A percentile compares a stretch with the other conserved stretches of the same genome.
Evolutionary conservation across 2,113 vertebrate genomes (phyloP).

Genomic region (Crotophaga sulcirostris): DNA sequence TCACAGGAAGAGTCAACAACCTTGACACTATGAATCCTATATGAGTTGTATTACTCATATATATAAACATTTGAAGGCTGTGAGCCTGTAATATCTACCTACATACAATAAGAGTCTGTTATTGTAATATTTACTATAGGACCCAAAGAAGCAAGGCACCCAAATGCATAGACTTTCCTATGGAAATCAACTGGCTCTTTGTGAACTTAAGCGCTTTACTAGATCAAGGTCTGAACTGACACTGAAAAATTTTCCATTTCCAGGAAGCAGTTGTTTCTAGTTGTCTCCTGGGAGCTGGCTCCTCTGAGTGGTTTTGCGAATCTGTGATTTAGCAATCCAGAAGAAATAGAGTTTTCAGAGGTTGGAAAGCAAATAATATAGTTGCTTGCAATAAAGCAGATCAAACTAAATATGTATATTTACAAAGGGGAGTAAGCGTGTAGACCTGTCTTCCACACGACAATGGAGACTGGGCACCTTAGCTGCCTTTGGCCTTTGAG

Average conservation of each 20-base stretch:
- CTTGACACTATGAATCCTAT: neutral
- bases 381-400: neutral
- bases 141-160: neutral
- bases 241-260: neutral
- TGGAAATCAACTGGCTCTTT: neutral
- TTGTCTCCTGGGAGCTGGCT: neutral
- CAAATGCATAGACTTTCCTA: neutral
- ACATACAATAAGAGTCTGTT: too few species aligned
- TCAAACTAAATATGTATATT: neutral
- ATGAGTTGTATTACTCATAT: neutral
- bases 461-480: neutral
- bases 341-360: neutral
- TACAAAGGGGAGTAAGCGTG: neutral
- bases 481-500: conserved; percentile 31
- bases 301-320: neutral
- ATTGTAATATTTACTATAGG: neutral
- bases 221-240: neutral
- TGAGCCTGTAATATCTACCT: neutral
- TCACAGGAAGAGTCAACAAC: neutral
- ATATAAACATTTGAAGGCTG: neutral
- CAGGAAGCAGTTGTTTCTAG: neutral
- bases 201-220: neutral
- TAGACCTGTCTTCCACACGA: neutral
- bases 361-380: neutral
- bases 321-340: neutral